Evolutionary conservation across 2,888 invertebrate genomes (phyloP), one percentile per base, ranked within the genome.

Genomic region (Eutolmus rufibarbis): DNA sequence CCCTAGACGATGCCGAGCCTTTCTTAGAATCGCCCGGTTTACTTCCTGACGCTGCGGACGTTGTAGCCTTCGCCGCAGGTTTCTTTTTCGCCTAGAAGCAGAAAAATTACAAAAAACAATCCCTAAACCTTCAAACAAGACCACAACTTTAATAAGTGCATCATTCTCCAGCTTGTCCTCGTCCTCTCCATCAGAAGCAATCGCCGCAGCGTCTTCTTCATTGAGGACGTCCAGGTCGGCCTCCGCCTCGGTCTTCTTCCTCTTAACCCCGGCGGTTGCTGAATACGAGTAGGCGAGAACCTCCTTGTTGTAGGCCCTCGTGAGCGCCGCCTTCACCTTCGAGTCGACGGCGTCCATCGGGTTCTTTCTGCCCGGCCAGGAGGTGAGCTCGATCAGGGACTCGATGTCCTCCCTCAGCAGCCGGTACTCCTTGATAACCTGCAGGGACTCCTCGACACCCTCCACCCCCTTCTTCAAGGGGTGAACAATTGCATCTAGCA

Each of bases 241-340:
- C 0, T 90, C 92, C 7, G 92, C 92, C 19, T 91, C 92, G 0
- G 92, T 93, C 76, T 94, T 94, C 86, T 95, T 96, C 90, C 95
- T 95, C 89, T 95, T 95, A 5, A 95, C 91, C 1, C 93, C 93
- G 5, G 94, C 93, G 74, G 94, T 95, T 90, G 90, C 91, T 12
- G 97, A 95, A 92, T 98, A 98, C 0, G 98, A 97, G 86, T 97
- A 94, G 87, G 96, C 94, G 79, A 95, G 94, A 0, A 95, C 94
- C 89, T 95, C 95, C 92, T 99, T 99, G 92, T 99, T 99, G 92
- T 97, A 98, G 0, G 96, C 94, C 74, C 98, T 95, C 0, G 99
- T 99, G 92, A 99, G 96, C 0, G 98, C 97, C 0, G 98, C 95
- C 93, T 99, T 99, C 0, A 97, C 96, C 93, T 97, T 97, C 16